Percentiles rank a stretch among this genome's conserved stretches.
These are phyloP conservation scores for Caenorhabditis brenneri DNA, from an alignment of 1,140 invertebrate genomes.

Conservation along the genomic window DNA sequence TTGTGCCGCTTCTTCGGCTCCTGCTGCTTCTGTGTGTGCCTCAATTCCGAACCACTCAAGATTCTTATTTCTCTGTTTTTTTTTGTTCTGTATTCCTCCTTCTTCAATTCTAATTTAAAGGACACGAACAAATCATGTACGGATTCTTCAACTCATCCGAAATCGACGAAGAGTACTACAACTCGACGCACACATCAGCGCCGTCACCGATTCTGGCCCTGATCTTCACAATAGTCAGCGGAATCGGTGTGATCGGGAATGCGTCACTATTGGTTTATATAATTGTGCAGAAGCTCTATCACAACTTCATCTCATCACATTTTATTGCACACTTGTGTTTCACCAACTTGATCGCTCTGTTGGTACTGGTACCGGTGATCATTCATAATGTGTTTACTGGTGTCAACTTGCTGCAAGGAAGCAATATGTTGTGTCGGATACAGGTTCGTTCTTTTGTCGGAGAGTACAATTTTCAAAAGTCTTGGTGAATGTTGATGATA, in stretches of 20 bases:
- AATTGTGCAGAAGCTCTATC: conserved; percentile 63
- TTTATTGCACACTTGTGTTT: conserved; percentile 70
- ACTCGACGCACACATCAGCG: conserved; percentile 28
- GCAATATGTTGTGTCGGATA: conserved; percentile 63
- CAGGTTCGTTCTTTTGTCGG: conserved; percentile 64
- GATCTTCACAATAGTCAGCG: conserved; percentile 32
- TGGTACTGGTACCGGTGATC: conserved; percentile 65
- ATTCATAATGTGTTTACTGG: conserved; percentile 66
- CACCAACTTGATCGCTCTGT: conserved; percentile 66
- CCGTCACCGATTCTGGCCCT: conserved; percentile 35
- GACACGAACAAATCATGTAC: not conserved
- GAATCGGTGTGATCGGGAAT: conserved; percentile 63
- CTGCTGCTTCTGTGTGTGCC: too few species aligned
- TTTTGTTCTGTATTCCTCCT: conserved; percentile 76
- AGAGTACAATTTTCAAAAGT: too few species aligned
- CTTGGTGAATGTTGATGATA: too few species aligned
- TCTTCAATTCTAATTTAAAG: not conserved
- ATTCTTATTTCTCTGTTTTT: conserved; percentile 80
- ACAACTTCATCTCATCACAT: conserved; percentile 69
- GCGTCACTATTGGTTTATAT: conserved; percentile 62
- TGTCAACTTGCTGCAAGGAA: conserved; percentile 65
- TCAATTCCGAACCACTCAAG: conserved; percentile 91
- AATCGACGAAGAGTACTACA: conserved; percentile 46
- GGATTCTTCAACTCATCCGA: conserved; percentile 45
- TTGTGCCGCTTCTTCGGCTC: too few species aligned